Percentiles rank a stretch among this genome's conserved stretches.
These are phyloP conservation scores for Petroica traversi DNA, from an alignment of 2,113 vertebrate genomes.

Conservation along the genomic window DNA sequence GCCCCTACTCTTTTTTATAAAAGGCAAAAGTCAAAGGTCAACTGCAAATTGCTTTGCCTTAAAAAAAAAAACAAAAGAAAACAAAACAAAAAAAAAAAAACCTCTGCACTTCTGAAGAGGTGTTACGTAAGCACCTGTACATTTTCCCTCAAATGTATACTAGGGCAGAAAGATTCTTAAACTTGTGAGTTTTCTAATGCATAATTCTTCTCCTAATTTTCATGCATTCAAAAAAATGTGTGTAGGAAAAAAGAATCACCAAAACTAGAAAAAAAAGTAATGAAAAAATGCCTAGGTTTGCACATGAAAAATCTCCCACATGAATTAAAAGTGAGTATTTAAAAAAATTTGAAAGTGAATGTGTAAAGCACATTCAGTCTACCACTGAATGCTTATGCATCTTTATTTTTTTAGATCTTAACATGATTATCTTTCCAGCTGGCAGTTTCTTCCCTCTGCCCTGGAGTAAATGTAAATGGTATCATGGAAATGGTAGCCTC, in stretches of 20 bases:
- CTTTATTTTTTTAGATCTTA: neutral
- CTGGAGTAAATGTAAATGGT: neutral
- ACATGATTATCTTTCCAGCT: neutral
- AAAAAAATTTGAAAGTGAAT: neutral
- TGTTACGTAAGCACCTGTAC: neutral
- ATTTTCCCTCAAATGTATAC: neutral
- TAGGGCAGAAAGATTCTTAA: neutral
- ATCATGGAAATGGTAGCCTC: neutral
- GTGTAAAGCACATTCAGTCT: neutral
- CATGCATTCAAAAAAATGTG: neutral
- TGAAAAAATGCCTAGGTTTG: neutral
- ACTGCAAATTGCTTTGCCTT: neutral
- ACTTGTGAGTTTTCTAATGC: neutral
- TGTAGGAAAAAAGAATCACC: neutral
- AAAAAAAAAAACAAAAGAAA: neutral
- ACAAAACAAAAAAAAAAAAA: neutral
- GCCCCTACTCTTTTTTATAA: neutral
- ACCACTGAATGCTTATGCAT: neutral
- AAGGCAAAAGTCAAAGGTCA: neutral
- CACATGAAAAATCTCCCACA: neutral
- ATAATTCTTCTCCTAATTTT: neutral
- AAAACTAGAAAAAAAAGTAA: neutral
- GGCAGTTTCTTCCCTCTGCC: neutral
- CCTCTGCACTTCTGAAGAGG: neutral
- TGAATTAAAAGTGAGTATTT: neutral